Base-by-base conservation (phyloP, 2,113 vertebrate genomes). In the Patagioenas fasciata region DNA sequence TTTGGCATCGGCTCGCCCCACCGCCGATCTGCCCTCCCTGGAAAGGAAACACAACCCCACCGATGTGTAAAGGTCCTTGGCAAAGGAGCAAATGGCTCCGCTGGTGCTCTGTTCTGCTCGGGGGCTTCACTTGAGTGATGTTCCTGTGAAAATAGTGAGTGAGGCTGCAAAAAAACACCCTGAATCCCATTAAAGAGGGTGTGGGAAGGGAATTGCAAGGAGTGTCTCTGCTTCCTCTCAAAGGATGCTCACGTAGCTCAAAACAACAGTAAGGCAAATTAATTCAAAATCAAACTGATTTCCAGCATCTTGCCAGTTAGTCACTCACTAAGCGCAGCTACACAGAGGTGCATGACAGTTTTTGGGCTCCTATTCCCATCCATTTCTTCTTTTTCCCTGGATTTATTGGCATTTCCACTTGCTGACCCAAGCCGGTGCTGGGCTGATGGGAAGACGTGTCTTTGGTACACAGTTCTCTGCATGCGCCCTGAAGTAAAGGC, bases 111-210 rank as follows among this genome's bases (percentile, higher is more conserved):
- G 31, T 12, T 21, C 44, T 9, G 36, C 73, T 7, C 0, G 0
- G 31, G 23, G 61, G 12, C 19, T 69, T 64, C 31, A 5, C 2
- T 34, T 1, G 4, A 25, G 61, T 13, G 64, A 40, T 34, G 82
- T 12, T 70, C 20, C 4, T 0, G 0, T 0, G 8, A 34, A 10
- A 62, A 5, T 13, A 14, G n/a, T 0, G 73, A 53, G 38, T 0
- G 1, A 54, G 40, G 6, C 36, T 40, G 54, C 4, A 5, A 23
- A 25, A 7, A 40, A 56, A 3, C 7, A 5, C 4, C 2, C 11
- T 1, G 1, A 17, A 21, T 3, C 11, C 38, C 3, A 2, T 21
- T 10, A 2, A 19, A 36, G 16, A 69, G 53, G 32, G 13, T 17
- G 15, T 19, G 18, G 48, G 32, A 10, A 51, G 66, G 44, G 66